Conservation (phyloP, 2,113 vertebrate genomes). For the Orycteropus afer region DNA sequence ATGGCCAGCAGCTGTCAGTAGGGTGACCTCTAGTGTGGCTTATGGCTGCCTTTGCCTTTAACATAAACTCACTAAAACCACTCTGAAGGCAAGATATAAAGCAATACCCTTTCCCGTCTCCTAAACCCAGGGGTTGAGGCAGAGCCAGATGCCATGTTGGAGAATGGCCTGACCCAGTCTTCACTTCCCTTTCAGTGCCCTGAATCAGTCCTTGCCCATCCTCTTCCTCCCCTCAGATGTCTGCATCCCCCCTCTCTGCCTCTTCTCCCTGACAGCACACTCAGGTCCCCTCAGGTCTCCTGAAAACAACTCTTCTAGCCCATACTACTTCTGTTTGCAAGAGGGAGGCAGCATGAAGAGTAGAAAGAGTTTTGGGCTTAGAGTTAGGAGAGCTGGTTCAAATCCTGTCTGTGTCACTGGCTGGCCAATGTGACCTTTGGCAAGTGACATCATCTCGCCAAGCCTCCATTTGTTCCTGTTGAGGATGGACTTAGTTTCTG, state of each 20-base stretch:
- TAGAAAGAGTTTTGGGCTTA: constrained; percentile 4
- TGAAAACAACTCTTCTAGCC: constrained; percentile 45
- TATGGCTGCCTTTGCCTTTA: constrained; percentile 41
- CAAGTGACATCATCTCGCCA: background rate
- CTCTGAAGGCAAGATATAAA: constrained; percentile 37
- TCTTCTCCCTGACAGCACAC: background rate
- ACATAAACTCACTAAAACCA: constrained; percentile 26
- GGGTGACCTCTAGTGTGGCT: background rate
- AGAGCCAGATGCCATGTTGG: constrained; percentile 13
- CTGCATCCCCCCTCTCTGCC: background rate
- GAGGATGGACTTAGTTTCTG: background rate
- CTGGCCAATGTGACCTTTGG: background rate
- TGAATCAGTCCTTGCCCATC: constrained; percentile 26
- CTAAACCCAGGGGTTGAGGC: background rate
- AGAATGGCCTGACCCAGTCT: background rate
- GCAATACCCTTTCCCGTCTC: background rate
- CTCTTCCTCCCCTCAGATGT: background rate
- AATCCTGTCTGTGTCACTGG: background rate
- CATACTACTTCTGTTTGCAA: constrained; percentile 5
- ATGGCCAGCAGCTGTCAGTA: constrained; percentile 7
- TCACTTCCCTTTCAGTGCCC: background rate
- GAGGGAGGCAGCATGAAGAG: background rate
- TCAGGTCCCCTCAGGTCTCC: background rate
- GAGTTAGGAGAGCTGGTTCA: background rate
- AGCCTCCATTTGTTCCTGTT: background rate